These are phyloP conservation scores for Brachionus rubens DNA, from an alignment of 1,140 invertebrate genomes.

Conservation along the genomic window DNA sequence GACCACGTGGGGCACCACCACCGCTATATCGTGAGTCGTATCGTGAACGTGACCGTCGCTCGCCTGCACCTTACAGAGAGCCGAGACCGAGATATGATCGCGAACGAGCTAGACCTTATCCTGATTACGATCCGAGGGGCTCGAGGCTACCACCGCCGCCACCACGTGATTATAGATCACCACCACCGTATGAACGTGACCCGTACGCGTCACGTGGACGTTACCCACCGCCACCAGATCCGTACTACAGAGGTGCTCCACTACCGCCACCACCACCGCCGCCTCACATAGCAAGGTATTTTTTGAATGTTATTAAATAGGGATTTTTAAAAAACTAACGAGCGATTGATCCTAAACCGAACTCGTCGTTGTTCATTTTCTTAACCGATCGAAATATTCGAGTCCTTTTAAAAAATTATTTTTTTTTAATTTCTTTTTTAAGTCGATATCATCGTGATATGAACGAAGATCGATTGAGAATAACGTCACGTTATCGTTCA, in stretches of 20 bases:
- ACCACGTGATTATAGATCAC: background rate
- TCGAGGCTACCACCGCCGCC: background rate
- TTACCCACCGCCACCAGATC: background rate
- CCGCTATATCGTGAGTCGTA: background rate
- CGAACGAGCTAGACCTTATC: background rate
- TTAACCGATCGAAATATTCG: background rate
- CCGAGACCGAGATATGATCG: background rate
- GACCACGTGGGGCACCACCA: background rate
- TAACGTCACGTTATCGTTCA: background rate
- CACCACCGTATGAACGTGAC: background rate
- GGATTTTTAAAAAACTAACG: background rate
- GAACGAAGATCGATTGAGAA: background rate
- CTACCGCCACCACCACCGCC: background rate
- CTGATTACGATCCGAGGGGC: background rate
- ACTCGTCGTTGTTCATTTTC: background rate
- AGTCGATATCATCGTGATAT: background rate
- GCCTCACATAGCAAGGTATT: conserved; percentile 27
- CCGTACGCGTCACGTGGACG: conserved; percentile 7
- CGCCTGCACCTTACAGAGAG: background rate
- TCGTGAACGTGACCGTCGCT: background rate
- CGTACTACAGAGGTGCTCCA: background rate
- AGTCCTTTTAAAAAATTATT: background rate
- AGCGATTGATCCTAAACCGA: background rate
- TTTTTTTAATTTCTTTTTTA: background rate
- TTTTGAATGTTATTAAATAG: conserved; percentile 36